Evolutionary conservation across 2,888 invertebrate genomes (phyloP), one percentile per base, ranked within the genome.

Genomic region (Phortica okadai): DNA sequence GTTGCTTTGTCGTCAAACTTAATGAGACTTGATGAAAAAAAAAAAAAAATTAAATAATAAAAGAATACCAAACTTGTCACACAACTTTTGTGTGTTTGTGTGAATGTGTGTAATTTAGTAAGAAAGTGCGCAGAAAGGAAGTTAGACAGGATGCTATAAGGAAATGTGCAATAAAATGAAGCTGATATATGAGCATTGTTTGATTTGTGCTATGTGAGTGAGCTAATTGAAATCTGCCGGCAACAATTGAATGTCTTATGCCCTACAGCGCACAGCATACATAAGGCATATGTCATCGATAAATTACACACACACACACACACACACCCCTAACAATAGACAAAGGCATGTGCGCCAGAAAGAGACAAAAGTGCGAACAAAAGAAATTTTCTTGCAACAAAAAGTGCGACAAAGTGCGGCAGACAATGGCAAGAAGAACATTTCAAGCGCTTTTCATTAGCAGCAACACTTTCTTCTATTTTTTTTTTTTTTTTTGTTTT

Each of bases 101-200:
- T 62, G 62, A n/a, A n/a, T 10, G 62, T 11, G 62, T 62, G 25
- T 62, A 21, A 25, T 21, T 25, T 6, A 25, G 21, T 7, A 62
- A 25, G 62, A 21, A 21, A 11, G 62, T 21, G 1, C 6, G 25
- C 16, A 25, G 45, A 10, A 69, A 44, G 70, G 70, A 72, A 50
- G n/a, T 72, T 25, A 10, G 62, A 16, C 62, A 62, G 62, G 25
- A 21, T 62, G 70, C 54, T 56, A 21, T 56, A 10, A 72, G 70
- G 70, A 72, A 72, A 72, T 56, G 11, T 33, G 33, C 70, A 72
- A 72, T 72, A 50, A 72, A 72, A 72, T 72, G 54, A 72, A 45
- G 54, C 56, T 25, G 70, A 72, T 72, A 72, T 54, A 56, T 21
- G 54, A 50, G 50, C 33, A 33, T 33, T 33, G 33, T 33, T 33